Evolutionary conservation across 1,140 invertebrate species (phyloP).

Genomic region (Microplitis mediator): DNA sequence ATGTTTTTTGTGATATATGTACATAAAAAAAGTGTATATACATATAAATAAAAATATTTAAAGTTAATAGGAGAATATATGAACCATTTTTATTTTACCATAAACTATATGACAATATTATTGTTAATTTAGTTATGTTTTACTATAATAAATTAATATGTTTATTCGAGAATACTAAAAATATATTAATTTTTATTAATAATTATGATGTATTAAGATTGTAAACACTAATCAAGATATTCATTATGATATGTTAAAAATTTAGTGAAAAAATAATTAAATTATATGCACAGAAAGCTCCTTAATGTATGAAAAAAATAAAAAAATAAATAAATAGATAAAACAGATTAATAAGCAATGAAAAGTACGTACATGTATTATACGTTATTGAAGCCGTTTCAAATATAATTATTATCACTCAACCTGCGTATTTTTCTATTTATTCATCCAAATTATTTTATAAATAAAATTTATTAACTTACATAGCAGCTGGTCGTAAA

Average conservation of each 20-base stretch:
- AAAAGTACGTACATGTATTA: neutral
- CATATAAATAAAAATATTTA: neutral
- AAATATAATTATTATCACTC: neutral
- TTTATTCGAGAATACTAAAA: neutral
- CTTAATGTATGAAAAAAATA: neutral
- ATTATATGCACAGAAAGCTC: neutral
- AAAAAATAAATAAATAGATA: too few relatives aligned
- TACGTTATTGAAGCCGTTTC: neutral
- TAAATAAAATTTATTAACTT: too few relatives aligned
- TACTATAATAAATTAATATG: too few relatives aligned
- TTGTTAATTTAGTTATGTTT: neutral
- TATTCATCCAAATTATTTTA: too few relatives aligned
- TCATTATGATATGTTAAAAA: neutral
- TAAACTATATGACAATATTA: neutral
- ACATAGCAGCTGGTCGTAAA: too few relatives aligned
- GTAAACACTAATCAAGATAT: neutral
- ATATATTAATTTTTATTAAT: too few relatives aligned
- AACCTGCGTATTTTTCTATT: neutral
- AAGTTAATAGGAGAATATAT: neutral
- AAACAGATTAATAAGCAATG: too few relatives aligned
- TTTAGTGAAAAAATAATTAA: neutral
- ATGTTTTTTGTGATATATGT: conserved; percentile 1
- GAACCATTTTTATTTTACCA: neutral
- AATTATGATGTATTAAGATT: too few relatives aligned
- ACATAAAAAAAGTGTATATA: neutral